Base-by-base conservation (phyloP, 2,797 vertebrate genomes). In the Thripadectes ignobilis region DNA sequence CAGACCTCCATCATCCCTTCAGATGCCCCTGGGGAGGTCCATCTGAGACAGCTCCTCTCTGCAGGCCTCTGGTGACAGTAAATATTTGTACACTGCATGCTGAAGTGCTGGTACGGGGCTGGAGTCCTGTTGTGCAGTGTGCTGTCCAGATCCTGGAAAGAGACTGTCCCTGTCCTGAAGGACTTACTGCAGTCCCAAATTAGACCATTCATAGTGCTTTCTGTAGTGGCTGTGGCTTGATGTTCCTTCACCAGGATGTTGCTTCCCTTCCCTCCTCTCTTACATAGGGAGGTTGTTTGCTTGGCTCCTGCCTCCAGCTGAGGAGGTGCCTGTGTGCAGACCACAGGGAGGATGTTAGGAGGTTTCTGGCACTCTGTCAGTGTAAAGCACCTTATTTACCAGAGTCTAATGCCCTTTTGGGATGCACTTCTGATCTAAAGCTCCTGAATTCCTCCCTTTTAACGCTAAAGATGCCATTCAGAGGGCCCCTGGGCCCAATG, bases 311-410 rank as follows among this genome's bases (percentile, higher is more conserved):
- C 74, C 67, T 49, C 65, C 4, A 15, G 10, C 89, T 79, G 68
- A 51, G 91, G 61, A 89, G 86, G 57, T 1, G 39, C 34, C 59
- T 90, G 52, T 57, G 9, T 86, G 85, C 63, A 63, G 69, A 65
- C 67, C 19, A 29, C 78, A 68, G 79, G 89, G 85, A 90, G 82
- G 88, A 81, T 54, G 45, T 71, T 73, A 72, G 88, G 92, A 95
- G 77, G 49, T 85, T 95, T 95, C 80, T 96, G 85, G 77, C 88
- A 65, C 73, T 86, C 76, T 57, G 48, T 92, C 91, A 79, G 67
- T 12, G 41, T 92, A 85, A 94, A 96, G 65, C 67, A 17, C 59
- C 67, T 61, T 92, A 54, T 93, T 97, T 96, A 94, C 90, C 90
- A 59, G 76, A 74, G 74, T 55, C 69, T 86, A 65, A 43, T 89